Base-by-base conservation (phyloP, 2,888 invertebrate genomes). In the Epicampocera succincta region DNA sequence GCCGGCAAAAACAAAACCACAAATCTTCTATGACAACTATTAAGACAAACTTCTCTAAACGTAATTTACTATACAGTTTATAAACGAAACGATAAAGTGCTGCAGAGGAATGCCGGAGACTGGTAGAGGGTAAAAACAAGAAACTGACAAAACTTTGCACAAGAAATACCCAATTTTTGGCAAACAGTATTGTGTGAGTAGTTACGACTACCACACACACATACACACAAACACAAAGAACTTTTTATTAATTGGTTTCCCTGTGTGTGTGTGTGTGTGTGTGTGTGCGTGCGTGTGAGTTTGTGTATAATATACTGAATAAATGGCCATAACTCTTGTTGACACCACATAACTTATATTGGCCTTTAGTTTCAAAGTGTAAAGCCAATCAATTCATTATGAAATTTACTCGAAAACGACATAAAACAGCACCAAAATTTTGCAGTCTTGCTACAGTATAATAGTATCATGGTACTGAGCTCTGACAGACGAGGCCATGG, bases 311-410 rank as follows among this genome's bases (percentile, higher is more conserved):
- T 13, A 44, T 21, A 65, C 48, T 58, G 38, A n/a, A 78, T 71
- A 75, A 78, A 78, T 78, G 71, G 60, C 74, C 71, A 84, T 85
- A 84, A 84, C 81, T 85, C 85, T 84, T 85, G 83, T 84, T 84
- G 84, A 78, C 84, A 84, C 82, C 83, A 79, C 77, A 83, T 84
- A 83, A 84, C 82, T 83, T 84, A 83, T 81, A 82, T 82, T 80
- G 83, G 73, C 83, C 84, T 80, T 81, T 79, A 63, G 76, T 44
- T 63, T 73, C 81, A 77, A 73, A 80, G 84, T 81, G 83, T 80
- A 80, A 73, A 74, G 83, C 83, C 82, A 84, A 85, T 84, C 82
- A 83, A 85, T 83, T 83, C 84, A 84, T 80, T 83, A 85, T 73
- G 69, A 73, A 69, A 71, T 60, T 75, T 71, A 69, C 21, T 15